phyloP scores from a whole-genome alignment of 2,113 vertebrate genomes.

The Zootoca vivipara region DNA sequence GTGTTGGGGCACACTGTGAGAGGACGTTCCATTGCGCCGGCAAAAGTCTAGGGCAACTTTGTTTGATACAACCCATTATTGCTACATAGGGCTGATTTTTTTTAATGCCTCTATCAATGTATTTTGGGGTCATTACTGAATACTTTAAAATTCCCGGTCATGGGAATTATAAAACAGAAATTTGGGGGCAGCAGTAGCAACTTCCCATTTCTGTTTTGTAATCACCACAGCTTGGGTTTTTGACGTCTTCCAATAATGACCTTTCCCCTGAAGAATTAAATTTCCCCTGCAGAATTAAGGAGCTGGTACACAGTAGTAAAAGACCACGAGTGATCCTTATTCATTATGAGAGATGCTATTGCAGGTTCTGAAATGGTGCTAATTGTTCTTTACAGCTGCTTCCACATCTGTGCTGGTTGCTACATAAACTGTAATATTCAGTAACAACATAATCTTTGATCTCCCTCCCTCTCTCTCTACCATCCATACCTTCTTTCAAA shows the following conservation, averaged over 20 bases:
- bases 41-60: too few species aligned
- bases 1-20: too few species aligned
- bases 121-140: not conserved
- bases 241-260: not conserved
- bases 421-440: conserved; percentile 22
- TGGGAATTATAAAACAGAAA: not conserved
- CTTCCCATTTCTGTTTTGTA: not conserved
- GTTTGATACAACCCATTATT: not conserved
- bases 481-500: conserved; percentile 1
- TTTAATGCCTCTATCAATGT: not conserved
- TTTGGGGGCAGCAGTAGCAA: not conserved
- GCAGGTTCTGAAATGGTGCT: not conserved
- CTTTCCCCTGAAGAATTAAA: not conserved
- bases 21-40: too few species aligned
- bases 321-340: not conserved
- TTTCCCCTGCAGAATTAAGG: not conserved
- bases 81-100: not conserved
- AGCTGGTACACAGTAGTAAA: not conserved
- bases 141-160: not conserved
- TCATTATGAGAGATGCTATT: not conserved
- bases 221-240: not conserved
- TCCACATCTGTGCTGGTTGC: conserved; percentile 9
- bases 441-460: conserved; percentile 20
- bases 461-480: not conserved
- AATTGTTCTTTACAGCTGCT: conserved; percentile 32